These are phyloP conservation scores for Diaphora mendica DNA, from an alignment of 2,888 invertebrate genomes.

Conservation along the genomic window DNA sequence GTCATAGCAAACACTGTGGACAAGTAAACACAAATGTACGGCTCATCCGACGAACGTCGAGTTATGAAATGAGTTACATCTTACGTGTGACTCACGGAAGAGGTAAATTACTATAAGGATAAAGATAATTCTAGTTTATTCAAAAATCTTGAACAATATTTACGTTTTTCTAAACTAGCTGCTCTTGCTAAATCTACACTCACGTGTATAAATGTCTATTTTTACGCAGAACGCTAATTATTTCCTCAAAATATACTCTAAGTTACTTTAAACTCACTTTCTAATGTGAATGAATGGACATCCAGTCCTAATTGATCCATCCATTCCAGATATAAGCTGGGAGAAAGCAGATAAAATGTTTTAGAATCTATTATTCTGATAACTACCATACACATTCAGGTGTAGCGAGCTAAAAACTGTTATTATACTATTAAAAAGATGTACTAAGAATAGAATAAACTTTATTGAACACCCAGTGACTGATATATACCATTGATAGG, in stretches of 20 bases:
- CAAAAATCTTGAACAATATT: neutral
- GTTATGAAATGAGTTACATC: constrained; percentile 36
- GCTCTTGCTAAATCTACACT: neutral
- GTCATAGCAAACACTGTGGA: constrained; percentile 56
- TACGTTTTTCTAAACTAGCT: neutral
- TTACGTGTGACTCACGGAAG: constrained; percentile 41
- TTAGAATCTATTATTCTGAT: neutral
- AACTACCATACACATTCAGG: neutral
- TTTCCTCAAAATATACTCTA: neutral
- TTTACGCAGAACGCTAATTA: neutral
- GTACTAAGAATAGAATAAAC: neutral
- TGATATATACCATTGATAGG: neutral
- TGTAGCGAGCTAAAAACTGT: neutral
- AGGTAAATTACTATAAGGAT: constrained; percentile 14
- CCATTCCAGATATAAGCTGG: neutral
- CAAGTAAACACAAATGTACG: constrained; percentile 18
- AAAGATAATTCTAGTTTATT: constrained; percentile 6
- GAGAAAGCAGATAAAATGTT: neutral
- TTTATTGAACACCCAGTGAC: neutral
- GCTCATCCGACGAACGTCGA: constrained; percentile 29
- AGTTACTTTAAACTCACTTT: neutral
- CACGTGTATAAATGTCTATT: neutral
- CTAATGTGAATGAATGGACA: neutral
- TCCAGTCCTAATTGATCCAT: neutral
- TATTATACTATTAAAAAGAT: neutral